These are phyloP conservation scores for Tapirus terrestris DNA, from an alignment of 2,113 vertebrate genomes.

Conservation along the genomic window DNA sequence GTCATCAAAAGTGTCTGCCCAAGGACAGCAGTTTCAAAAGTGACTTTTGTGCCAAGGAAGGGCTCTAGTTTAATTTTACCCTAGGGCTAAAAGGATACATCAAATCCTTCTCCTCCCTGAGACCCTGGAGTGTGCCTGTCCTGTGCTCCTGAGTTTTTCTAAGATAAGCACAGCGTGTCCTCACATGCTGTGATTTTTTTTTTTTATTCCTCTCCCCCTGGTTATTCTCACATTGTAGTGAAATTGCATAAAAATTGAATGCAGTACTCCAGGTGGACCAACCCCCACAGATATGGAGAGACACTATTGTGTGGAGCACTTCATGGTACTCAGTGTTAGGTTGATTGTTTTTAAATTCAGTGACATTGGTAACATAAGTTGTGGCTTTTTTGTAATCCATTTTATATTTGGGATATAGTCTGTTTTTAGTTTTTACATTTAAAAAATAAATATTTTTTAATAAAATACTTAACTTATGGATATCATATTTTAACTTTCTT, in stretches of 20 bases:
- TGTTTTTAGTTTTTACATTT: not conserved
- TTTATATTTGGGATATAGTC: not conserved
- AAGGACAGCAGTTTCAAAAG: not conserved
- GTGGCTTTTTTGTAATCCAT: not conserved
- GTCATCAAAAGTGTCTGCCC: not conserved
- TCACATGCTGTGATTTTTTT: not conserved
- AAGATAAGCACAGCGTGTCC: not conserved
- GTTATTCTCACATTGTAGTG: not conserved
- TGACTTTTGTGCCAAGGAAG: not conserved
- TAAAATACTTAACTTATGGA: slow-evolving; percentile 27
- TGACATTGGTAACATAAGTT: not conserved
- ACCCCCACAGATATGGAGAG: not conserved
- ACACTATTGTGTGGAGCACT: fast-evolving
- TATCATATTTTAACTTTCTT: not conserved
- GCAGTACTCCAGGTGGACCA: not conserved
- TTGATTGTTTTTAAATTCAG: not conserved
- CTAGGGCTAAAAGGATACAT: not conserved
- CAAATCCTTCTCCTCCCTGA: not conserved
- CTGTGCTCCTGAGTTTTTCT: not conserved
- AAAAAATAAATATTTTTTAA: not conserved
- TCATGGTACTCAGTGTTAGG: not conserved
- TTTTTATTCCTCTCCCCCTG: not conserved
- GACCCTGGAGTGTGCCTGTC: not conserved
- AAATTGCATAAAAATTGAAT: not conserved
- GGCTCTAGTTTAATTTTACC: not conserved